Evolutionary conservation across 2,797 vertebrate species (phyloP).

Genomic region (Enteromius unitaeniatus): DNA sequence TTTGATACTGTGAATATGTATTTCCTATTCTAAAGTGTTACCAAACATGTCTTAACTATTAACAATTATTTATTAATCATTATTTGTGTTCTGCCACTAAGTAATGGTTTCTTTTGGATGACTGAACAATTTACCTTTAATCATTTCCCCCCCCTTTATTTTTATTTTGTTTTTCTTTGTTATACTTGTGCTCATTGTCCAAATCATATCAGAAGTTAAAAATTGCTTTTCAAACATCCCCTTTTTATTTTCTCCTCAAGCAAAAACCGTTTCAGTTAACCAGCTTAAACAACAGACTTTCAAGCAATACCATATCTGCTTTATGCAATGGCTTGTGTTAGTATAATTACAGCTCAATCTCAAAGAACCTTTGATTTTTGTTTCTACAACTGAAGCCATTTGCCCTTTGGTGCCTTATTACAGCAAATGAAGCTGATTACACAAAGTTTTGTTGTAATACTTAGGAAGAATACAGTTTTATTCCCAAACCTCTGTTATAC

Average conservation of each 20-base stretch:
- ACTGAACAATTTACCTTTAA: not conserved
- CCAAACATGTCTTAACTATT: not conserved
- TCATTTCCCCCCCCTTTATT: not conserved
- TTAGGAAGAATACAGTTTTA: not conserved
- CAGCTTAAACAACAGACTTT: conserved; percentile 16
- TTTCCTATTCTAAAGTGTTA: not conserved
- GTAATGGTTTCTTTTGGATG: not conserved
- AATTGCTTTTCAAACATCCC: not conserved
- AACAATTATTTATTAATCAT: not conserved
- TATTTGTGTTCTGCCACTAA: not conserved
- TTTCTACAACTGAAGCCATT: conserved; percentile 24
- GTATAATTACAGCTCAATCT: conserved; percentile 44
- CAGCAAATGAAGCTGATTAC: conserved; percentile 43
- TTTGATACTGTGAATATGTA: not conserved
- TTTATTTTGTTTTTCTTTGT: not conserved
- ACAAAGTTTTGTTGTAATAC: conserved; percentile 11
- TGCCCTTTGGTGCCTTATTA: conserved; percentile 42
- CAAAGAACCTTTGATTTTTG: conserved; percentile 24
- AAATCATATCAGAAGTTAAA: conserved; percentile 6
- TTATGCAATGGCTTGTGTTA: conserved; percentile 30
- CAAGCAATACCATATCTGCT: not conserved
- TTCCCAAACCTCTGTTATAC: not conserved
- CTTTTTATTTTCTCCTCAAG: conserved; percentile 3
- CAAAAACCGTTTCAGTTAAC: not conserved
- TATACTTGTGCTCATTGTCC: not conserved